Evolutionary conservation across 2,113 vertebrate genomes (phyloP).

Genomic region (Zosterops japonicus): DNA sequence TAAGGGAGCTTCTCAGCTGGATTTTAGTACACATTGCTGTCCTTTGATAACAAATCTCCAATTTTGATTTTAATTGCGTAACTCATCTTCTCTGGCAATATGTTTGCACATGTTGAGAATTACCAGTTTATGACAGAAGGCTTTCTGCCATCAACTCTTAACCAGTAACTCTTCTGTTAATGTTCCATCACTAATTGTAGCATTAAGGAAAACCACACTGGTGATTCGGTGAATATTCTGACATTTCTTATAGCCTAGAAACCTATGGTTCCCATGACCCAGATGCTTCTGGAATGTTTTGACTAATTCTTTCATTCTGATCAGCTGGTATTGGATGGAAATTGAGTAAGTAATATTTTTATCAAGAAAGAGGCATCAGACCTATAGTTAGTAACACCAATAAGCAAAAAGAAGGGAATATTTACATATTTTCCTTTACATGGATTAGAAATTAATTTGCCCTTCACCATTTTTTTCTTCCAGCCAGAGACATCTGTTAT

Average conservation of each 20-base stretch:
- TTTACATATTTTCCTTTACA: not conserved
- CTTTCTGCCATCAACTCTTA: constrained; percentile 3
- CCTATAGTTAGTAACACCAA: not conserved
- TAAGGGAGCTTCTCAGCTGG: constrained; percentile 17
- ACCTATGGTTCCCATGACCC: not conserved
- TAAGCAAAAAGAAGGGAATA: not conserved
- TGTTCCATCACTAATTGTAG: not conserved
- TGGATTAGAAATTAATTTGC: not conserved
- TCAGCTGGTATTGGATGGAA: not conserved
- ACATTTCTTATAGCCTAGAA: not conserved
- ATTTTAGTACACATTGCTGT: not conserved
- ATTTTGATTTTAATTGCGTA: constrained; percentile 25
- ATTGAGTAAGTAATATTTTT: not conserved
- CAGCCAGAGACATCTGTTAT: not conserved
- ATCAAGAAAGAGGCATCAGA: not conserved
- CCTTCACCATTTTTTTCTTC: not conserved
- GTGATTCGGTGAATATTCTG: constrained; percentile 2
- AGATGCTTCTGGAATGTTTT: constrained; percentile 13
- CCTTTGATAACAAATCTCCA: constrained; percentile 36
- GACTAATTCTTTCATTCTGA: not conserved
- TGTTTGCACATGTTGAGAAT: constrained; percentile 19
- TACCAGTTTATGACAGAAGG: not conserved
- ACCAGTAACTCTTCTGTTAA: not conserved
- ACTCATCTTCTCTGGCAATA: not conserved
- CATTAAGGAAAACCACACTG: not conserved